phyloP scores from a whole-genome alignment of 2,797 vertebrate genomes.

The Neoniphon sammara region DNA sequence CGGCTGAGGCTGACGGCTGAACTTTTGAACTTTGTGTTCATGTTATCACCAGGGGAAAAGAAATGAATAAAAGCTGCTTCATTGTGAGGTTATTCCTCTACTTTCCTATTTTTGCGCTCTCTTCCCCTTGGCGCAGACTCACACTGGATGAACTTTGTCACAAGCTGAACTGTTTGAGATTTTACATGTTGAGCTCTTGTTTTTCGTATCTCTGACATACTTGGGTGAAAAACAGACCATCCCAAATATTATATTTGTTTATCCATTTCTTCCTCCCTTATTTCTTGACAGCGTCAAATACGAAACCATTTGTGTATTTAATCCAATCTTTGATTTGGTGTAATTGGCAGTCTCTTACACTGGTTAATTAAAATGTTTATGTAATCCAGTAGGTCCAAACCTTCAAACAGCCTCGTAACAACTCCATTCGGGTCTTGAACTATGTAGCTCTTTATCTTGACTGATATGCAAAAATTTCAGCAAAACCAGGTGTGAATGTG shows the following conservation, averaged over 20 bases:
- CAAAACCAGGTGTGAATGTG: neutral
- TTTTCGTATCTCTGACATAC: too few species aligned
- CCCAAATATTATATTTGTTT: too few species aligned
- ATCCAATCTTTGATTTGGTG: neutral
- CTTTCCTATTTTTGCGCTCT: constrained; percentile 10
- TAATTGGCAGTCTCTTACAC: neutral
- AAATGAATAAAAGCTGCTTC: constrained; percentile 23
- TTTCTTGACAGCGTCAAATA: too few species aligned
- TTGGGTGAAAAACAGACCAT: too few species aligned
- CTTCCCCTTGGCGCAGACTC: constrained; percentile 1
- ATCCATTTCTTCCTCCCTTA: neutral
- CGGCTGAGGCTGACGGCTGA: too few species aligned
- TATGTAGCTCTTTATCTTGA: neutral
- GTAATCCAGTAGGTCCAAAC: neutral
- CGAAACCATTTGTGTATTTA: too few species aligned
- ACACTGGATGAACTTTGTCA: constrained; percentile 31
- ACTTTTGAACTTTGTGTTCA: constrained; percentile 1
- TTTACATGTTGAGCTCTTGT: too few species aligned
- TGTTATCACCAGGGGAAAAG: constrained; percentile 21
- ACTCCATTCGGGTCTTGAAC: neutral
- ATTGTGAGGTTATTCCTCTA: neutral
- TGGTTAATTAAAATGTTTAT: neutral
- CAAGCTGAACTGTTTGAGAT: neutral
- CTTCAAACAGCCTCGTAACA: neutral
- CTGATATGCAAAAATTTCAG: neutral